Evolutionary conservation across 2,888 invertebrate genomes (phyloP).

Genomic region (Zaprionus bogoriensis): DNA sequence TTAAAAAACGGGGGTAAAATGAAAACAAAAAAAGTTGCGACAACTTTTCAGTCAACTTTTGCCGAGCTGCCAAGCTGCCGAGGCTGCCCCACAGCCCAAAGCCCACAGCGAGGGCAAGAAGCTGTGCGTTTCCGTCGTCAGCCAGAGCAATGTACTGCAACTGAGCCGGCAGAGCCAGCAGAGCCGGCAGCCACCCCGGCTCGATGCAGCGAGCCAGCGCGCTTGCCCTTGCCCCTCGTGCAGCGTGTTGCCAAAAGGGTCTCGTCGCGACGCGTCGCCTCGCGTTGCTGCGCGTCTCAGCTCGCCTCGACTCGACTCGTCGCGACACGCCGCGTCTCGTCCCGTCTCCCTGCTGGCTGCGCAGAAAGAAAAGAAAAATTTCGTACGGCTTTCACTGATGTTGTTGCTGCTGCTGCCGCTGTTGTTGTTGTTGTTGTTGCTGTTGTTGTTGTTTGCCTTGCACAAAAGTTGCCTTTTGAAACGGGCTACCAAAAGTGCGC

Average conservation of each 20-base stretch:
- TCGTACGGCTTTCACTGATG: conserved; percentile 65
- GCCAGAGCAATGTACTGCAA: conserved; percentile 60
- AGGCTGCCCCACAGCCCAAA: no score
- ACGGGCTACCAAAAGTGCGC: conserved; percentile 59
- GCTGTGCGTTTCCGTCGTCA: conserved; percentile 72
- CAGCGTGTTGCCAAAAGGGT: conserved; percentile 65
- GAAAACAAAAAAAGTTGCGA: conserved; percentile 40
- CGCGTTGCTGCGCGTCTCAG: background rate
- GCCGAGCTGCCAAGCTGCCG: conserved; percentile 63
- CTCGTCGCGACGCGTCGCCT: conserved; percentile 42
- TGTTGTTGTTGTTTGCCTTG: conserved; percentile 40
- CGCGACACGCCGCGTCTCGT: conserved; percentile 7
- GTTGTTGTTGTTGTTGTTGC: conserved; percentile 30
- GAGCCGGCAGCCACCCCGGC: conserved; percentile 5
- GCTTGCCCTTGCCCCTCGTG: conserved; percentile 22
- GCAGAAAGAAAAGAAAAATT: conserved; percentile 77
- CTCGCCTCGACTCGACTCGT: conserved; percentile 17
- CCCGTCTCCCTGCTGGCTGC: conserved; percentile 57
- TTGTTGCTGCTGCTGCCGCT: conserved; percentile 15
- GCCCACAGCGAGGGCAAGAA: conserved; percentile 71
- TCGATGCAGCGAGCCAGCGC: conserved; percentile 25
- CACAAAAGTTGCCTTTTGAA: conserved; percentile 67
- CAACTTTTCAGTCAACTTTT: conserved; percentile 73
- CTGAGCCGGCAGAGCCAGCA: no score
- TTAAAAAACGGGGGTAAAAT: conserved; percentile 49